These are phyloP conservation scores for Pseudopipra pipra DNA, from an alignment of 2,113 vertebrate species.

Conservation along the genomic window DNA sequence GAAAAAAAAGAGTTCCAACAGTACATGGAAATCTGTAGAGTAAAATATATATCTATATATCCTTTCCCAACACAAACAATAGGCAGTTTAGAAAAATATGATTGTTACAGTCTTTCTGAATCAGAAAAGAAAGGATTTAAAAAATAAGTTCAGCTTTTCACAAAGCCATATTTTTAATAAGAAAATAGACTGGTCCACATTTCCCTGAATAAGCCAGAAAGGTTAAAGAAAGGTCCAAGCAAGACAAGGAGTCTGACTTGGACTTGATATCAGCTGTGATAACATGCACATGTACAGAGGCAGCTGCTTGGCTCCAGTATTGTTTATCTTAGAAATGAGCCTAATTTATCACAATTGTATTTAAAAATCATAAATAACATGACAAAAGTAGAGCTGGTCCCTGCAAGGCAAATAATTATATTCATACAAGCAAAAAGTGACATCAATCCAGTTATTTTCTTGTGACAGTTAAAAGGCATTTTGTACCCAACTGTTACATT, in stretches of 20 bases:
- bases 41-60: slow-evolving; percentile 69
- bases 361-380: slow-evolving; percentile 43
- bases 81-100: slow-evolving; percentile 59
- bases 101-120: slow-evolving; percentile 34
- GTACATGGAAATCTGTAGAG: slow-evolving; percentile 47
- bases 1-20: slow-evolving; percentile 42
- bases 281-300: slow-evolving; percentile 48
- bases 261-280: slow-evolving; percentile 58
- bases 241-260: slow-evolving; percentile 35
- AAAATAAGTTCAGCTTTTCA: background rate
- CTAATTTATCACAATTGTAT: slow-evolving; percentile 62
- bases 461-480: slow-evolving; percentile 10
- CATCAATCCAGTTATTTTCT: slow-evolving; percentile 34
- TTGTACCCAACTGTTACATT: background rate
- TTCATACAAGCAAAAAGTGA: slow-evolving; percentile 1
- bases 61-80: slow-evolving; percentile 50
- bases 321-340: slow-evolving; percentile 53
- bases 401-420: slow-evolving; percentile 17
- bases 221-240: slow-evolving; percentile 51
- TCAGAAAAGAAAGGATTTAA: slow-evolving; percentile 7
- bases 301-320: slow-evolving; percentile 41
- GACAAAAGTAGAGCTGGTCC: slow-evolving; percentile 50
- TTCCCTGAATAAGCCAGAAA: slow-evolving; percentile 56
- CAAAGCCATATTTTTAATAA: background rate
- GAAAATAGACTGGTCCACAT: background rate